Base-by-base conservation (phyloP, 2,797 vertebrate species). In the Helostoma temminkii region DNA sequence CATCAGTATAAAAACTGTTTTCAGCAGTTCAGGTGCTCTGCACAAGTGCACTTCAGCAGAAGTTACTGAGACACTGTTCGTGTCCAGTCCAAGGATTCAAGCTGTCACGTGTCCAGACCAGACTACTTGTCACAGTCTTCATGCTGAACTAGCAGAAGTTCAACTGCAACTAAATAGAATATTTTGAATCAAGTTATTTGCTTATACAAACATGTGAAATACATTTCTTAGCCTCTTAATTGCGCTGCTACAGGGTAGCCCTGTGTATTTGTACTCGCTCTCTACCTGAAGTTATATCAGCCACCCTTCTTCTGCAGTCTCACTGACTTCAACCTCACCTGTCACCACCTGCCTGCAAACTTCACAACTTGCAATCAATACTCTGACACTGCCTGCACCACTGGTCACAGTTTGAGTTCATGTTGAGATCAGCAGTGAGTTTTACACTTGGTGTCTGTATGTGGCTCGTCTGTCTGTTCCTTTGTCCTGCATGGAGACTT, bases 341-440 rank as follows among this genome's bases (percentile, higher is more conserved):
- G 77, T 76, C 76, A 52, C 54, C 66, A 9, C 32, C 18, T 3
- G 28, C 32, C 61, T 24, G 42, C 45, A 2, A 56, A 50, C 67
- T 46, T 21, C 83, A 71, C 64, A 36, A 24, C 53, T 61, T 41
- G 61, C 60, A 21, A 66, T 85, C 82, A 47, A 76, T 74, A 68
- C 68, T 54, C 77, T 3, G 52, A 14, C 53, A 15, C 50, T 3
- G 52, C n/a, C 52, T 3, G 10, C 49, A 15, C n/a, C n/a, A 57
- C 79, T 78, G 53, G 80, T 80, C 76, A 65, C 69, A 26, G 37
- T 75, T 54, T 63, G 77, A 58, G 71, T 66, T 26, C 7, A 1
- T 39, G 60, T 67, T 28, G 66, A 59, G 67, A 49, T 81, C 67
- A 52, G 55, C 66, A 10, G 30, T 6, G 32, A 49, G 67, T 78